Base-by-base conservation (phyloP, 2,113 vertebrate genomes). In the Nematolebias whitei region DNA sequence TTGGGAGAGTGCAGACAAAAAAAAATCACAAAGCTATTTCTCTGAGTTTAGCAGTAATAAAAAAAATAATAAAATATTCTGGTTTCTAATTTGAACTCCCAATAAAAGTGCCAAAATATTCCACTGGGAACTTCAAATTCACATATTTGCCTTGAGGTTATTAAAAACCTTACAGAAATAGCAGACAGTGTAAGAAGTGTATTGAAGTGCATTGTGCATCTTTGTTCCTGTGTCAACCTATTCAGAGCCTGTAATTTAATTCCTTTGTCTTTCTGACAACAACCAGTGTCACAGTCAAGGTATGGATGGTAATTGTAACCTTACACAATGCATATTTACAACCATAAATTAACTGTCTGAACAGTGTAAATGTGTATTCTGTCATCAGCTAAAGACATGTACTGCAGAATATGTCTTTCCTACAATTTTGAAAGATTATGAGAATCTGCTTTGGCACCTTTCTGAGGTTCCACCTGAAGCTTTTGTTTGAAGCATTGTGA, bases 31-130 rank as follows among this genome's bases (percentile, higher is more conserved):
- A 38, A 29, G 24, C 29, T 38, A 55, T 20, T 35, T 35, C 18
- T 47, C 12, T 61, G 19, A 15, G 5, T 48, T 24, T 48, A 40
- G 22, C 19, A 60, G 20, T 20, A 12, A 62, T 20, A 63, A 22
- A 0, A 22, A 0, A 1, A 62, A 14, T 18, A 45, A 38, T 19
- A 18, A 51, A 1, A 20, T 9, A 32, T 15, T 2, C 9, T 40
- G 54, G 14, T 6, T 38, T 29, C 13, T 14, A 20, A 45, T 39
- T 50, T 52, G 12, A 63, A 47, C 41, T 40, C 14, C 56, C 57
- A 62, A 59, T 68, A 67, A 74, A 83, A 9, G 58, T 78, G 75
- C 54, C 41, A 59, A 71, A 74, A 58, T 40, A 35, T 55, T 9
- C 8, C 44, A 13, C 15, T 0, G 12, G 15, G 57, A 23, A 26